phyloP scores from a whole-genome alignment of 2,888 invertebrate genomes.

The Cheilosia vulpina region DNA sequence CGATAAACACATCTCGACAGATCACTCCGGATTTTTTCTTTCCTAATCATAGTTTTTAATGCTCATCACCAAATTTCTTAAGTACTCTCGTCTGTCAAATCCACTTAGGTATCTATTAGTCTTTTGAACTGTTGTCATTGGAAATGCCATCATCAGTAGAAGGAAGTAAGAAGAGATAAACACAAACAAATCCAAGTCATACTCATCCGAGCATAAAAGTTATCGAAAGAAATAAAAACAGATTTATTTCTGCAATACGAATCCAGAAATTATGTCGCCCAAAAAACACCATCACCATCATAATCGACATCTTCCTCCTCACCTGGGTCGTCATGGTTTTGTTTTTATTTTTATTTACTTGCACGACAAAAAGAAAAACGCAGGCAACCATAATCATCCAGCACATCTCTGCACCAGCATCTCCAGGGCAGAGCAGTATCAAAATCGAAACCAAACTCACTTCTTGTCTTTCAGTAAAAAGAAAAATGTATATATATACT shows the following conservation, averaged over 20 bases:
- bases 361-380: not conserved
- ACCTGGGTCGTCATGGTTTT: not conserved
- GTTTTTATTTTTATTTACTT: not conserved
- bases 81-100: too few relatives aligned
- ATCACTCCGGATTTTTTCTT: too few relatives aligned
- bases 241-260: not conserved
- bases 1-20: too few relatives aligned
- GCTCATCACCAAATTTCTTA: too few relatives aligned
- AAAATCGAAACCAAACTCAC: slow-evolving; percentile 70
- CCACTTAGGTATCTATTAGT: too few relatives aligned
- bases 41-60: too few relatives aligned
- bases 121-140: too few relatives aligned
- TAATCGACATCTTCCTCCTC: slow-evolving; percentile 19
- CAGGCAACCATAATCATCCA: not conserved
- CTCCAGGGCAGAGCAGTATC: slow-evolving; percentile 14
- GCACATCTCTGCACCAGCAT: slow-evolving; percentile 27
- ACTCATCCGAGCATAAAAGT: slow-evolving; percentile 24
- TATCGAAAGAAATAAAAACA: slow-evolving; percentile 22
- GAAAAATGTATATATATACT: slow-evolving; percentile 5
- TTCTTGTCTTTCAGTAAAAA: slow-evolving; percentile 7
- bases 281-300: slow-evolving; percentile 44
- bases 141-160: not conserved
- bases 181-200: slow-evolving; percentile 40
- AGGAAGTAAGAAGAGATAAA: slow-evolving; percentile 19
- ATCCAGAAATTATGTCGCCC: slow-evolving; percentile 30